Evolutionary conservation across 2,113 vertebrate genomes (phyloP).

Genomic region (Cranoglanis bouderius): DNA sequence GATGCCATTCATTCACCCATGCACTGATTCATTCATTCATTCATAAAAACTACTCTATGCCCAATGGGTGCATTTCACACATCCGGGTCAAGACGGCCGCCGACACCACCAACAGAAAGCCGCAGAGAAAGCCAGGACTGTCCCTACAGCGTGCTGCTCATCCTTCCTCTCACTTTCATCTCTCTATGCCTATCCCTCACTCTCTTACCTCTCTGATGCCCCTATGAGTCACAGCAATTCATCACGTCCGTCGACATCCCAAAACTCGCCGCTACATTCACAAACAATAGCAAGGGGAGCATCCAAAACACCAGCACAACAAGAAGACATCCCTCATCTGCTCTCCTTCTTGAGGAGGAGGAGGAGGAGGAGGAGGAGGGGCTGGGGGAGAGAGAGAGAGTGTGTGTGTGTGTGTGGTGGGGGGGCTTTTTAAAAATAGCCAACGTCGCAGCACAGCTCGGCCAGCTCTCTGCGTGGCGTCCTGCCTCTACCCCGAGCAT

Average conservation of each 20-base stretch:
- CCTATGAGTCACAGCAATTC: constrained; percentile 69
- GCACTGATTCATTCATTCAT: constrained; percentile 22
- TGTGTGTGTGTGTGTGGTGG: not conserved
- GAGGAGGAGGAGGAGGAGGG: constrained; percentile 5
- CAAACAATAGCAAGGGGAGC: constrained; percentile 38
- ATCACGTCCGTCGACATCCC: constrained; percentile 65
- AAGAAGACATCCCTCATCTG: constrained; percentile 64
- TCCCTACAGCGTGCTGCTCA: not conserved
- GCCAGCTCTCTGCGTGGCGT: constrained; percentile 64
- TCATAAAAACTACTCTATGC: constrained; percentile 12
- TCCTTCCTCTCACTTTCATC: constrained; percentile 12
- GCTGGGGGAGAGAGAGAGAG: not conserved
- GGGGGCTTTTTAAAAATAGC: constrained; percentile 73
- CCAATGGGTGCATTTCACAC: not conserved
- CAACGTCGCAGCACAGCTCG: constrained; percentile 60
- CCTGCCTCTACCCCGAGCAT: constrained; percentile 62
- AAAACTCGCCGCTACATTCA: constrained; percentile 41
- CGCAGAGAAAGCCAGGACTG: constrained; percentile 26
- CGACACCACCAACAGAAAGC: constrained; percentile 1
- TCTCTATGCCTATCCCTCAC: not conserved
- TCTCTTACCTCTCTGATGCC: constrained; percentile 70
- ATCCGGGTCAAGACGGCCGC: constrained; percentile 17
- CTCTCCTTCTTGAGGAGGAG: constrained; percentile 63
- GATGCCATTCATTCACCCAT: constrained; percentile 31
- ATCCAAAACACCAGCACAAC: constrained; percentile 58